phyloP scores from a whole-genome alignment of 2,797 vertebrate genomes.

The Austrolebias charrua region DNA sequence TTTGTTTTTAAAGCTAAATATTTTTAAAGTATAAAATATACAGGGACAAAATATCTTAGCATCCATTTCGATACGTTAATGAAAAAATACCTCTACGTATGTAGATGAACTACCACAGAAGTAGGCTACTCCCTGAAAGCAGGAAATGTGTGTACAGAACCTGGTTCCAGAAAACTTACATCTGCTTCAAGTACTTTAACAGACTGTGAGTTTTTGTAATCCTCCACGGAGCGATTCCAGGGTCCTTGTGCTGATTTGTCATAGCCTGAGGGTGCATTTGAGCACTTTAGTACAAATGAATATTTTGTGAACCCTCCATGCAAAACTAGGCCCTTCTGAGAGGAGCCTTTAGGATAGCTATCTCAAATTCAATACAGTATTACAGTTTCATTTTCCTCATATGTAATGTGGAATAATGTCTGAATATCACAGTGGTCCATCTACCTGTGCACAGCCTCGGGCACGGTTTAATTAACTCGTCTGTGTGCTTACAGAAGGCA shows the following conservation, averaged over 20 bases:
- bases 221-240: slow-evolving; percentile 17
- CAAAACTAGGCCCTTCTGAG: slow-evolving; percentile 32
- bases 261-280: slow-evolving; percentile 29
- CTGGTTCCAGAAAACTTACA: slow-evolving; percentile 11
- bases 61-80: too few relatives aligned
- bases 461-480: slow-evolving; percentile 96
- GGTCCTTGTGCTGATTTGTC: slow-evolving; percentile 16
- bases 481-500: slow-evolving; percentile 94
- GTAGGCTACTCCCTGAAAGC: too few relatives aligned
- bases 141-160: too few relatives aligned
- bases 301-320: slow-evolving; percentile 22
- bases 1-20: too few relatives aligned
- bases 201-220: slow-evolving; percentile 14
- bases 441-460: slow-evolving; percentile 91
- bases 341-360: slow-evolving; percentile 25
- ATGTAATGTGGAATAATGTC: slow-evolving; percentile 51
- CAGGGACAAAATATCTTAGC: too few relatives aligned
- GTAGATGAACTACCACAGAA: too few relatives aligned
- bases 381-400: slow-evolving; percentile 48
- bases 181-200: slow-evolving; percentile 6
- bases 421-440: slow-evolving; percentile 59
- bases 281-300: slow-evolving; percentile 17
- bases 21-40: too few relatives aligned
- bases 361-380: slow-evolving; percentile 55
- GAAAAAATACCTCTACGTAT: too few relatives aligned